Percentiles rank a stretch among this genome's conserved stretches.
phyloP scores from a whole-genome alignment of 1,140 invertebrate genomes.

The Ceratitis capitata region DNA sequence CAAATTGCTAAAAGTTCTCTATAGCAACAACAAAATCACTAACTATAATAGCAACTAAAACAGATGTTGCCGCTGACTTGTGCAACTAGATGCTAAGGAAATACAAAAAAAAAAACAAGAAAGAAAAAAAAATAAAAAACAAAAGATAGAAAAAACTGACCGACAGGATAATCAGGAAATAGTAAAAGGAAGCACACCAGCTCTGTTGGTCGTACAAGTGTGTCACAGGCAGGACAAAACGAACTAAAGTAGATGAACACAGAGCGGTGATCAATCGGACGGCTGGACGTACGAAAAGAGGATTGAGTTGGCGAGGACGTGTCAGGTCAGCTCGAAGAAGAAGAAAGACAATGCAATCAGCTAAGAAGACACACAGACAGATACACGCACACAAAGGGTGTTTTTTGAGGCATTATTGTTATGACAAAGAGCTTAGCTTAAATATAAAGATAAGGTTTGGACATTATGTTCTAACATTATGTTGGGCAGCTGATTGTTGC shows the following conservation, averaged over 20 bases:
- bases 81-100: background rate
- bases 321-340: background rate
- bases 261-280: background rate
- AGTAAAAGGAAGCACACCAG: conserved; percentile 2
- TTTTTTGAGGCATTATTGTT: no score
- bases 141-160: background rate
- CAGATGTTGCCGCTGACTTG: conserved; percentile 16
- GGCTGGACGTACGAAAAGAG: background rate
- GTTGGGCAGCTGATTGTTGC: no score
- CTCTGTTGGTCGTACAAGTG: background rate
- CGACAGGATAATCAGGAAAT: conserved; percentile 27
- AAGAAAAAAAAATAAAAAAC: background rate
- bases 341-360: background rate
- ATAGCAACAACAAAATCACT: background rate
- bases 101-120: background rate
- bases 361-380: background rate
- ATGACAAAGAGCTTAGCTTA: no score
- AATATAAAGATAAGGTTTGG: no score
- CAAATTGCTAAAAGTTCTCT: conserved; percentile 31
- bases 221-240: background rate
- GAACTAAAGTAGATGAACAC: background rate
- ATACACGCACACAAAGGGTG: background rate
- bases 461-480: no score
- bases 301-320: background rate
- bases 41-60: background rate